These are phyloP conservation scores for Atlantisia rogersi DNA, from an alignment of 2,113 vertebrate species.

Conservation along the genomic window DNA sequence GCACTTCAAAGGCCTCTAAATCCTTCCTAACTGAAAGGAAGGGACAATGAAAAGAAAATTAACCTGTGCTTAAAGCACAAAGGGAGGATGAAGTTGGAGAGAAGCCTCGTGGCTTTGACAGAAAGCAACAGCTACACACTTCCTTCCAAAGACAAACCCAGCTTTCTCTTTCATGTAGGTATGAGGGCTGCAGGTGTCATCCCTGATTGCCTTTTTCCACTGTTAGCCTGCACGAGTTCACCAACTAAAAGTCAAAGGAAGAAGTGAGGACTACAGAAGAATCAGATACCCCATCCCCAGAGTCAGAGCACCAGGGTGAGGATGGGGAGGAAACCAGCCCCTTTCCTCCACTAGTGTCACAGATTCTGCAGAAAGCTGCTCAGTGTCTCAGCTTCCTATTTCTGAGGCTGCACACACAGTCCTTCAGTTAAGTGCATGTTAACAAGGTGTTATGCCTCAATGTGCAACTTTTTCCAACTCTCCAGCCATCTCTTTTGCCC, in stretches of 20 bases:
- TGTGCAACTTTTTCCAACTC: not conserved
- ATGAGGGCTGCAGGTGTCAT: not conserved
- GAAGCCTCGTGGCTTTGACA: not conserved
- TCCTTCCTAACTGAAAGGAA: not conserved
- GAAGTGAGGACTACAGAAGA: not conserved
- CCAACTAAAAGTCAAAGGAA: not conserved
- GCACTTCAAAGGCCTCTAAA: not conserved
- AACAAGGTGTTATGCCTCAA: not conserved
- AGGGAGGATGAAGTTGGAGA: not conserved
- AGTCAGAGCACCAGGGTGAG: not conserved
- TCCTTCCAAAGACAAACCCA: not conserved
- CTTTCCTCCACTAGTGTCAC: accelerated
- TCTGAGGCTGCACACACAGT: not conserved
- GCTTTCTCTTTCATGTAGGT: not conserved
- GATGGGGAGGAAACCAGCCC: not conserved
- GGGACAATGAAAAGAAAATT: not conserved
- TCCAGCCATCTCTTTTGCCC: not conserved
- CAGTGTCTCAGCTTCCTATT: not conserved
- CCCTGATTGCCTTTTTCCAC: not conserved
- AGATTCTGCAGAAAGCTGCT: not conserved
- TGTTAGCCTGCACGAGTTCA: not conserved
- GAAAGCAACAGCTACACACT: not conserved
- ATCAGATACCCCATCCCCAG: not conserved
- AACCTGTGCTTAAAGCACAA: not conserved
- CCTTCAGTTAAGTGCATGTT: not conserved